Conservation (phyloP, 92 coral and sea anemone species). For the Ricordea florida region DNA sequence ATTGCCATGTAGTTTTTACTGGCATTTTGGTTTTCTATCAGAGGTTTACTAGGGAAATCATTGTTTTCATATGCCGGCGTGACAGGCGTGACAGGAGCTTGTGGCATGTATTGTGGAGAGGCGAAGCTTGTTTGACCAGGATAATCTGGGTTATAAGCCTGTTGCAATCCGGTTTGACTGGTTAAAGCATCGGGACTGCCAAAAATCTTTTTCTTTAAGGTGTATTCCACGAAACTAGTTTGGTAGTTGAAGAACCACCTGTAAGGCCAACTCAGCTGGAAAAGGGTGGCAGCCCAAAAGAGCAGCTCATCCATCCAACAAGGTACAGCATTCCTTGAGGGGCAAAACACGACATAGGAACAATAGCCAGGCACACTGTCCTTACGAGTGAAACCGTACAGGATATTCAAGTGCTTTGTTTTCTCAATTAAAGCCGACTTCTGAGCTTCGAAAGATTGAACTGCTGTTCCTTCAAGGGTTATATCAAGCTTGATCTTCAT, state of each 20-base stretch:
- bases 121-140: neutral
- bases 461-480: constrained; percentile 25
- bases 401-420: constrained; percentile 13
- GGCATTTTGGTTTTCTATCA: neutral
- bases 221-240: constrained; percentile 15
- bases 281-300: constrained; percentile 54
- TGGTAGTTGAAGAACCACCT: constrained; percentile 30
- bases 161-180: constrained; percentile 22
- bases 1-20: constrained; percentile 29
- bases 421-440: constrained; percentile 26
- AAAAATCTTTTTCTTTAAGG: constrained; percentile 40
- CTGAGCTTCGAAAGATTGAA: constrained; percentile 17
- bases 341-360: constrained; percentile 36
- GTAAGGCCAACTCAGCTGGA: constrained; percentile 61
- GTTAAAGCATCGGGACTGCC: neutral
- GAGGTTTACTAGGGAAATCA: neutral
- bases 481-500: constrained; percentile 25
- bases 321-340: constrained; percentile 16
- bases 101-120: neutral
- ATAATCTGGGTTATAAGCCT: neutral
- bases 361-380: constrained; percentile 28
- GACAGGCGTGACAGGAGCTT: neutral
- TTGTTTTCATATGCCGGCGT: neutral
- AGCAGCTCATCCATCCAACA: constrained; percentile 52
- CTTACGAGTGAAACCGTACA: constrained; percentile 15